These are phyloP conservation scores for Panulirus ornatus DNA, from an alignment of 1,140 invertebrate species.

Conservation along the genomic window DNA sequence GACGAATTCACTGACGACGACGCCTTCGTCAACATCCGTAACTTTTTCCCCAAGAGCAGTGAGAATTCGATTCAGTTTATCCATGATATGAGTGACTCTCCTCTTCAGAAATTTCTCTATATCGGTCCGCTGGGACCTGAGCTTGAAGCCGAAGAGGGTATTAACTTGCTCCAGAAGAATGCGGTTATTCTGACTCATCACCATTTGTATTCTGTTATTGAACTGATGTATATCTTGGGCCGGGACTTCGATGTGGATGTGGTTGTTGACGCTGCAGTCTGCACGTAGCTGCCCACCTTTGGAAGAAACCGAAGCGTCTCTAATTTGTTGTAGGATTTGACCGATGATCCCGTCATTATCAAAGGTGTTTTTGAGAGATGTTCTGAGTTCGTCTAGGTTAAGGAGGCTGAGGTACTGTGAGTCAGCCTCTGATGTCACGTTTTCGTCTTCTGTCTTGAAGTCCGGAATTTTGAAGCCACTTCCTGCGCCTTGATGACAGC, in stretches of 20 bases:
- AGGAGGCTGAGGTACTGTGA: constrained; percentile 53
- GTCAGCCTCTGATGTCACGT: constrained; percentile 10
- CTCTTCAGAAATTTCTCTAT: constrained; percentile 36
- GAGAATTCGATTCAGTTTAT: constrained; percentile 33
- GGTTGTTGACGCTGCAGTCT: constrained; percentile 49
- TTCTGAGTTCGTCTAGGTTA: constrained; percentile 46
- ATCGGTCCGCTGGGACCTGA: neutral
- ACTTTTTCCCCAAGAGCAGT: neutral
- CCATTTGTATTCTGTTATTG: constrained; percentile 39
- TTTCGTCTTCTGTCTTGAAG: constrained; percentile 19
- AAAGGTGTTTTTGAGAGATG: constrained; percentile 31
- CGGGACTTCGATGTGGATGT: constrained; percentile 56
- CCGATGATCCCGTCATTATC: constrained; percentile 33
- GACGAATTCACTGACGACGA: neutral
- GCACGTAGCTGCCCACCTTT: neutral
- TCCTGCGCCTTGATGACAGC: neutral
- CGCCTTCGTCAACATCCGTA: neutral
- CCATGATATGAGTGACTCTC: constrained; percentile 7
- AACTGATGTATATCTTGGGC: constrained; percentile 37
- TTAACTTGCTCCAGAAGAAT: constrained; percentile 59
- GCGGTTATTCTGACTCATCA: constrained; percentile 19
- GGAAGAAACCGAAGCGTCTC: constrained; percentile 27
- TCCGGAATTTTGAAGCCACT: constrained; percentile 29
- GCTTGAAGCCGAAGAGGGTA: constrained; percentile 40
- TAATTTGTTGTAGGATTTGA: constrained; percentile 35